Evolutionary conservation across 2,113 vertebrate genomes (phyloP), one percentile per base, ranked within the genome.

Genomic region (Pheucticus melanocephalus): DNA sequence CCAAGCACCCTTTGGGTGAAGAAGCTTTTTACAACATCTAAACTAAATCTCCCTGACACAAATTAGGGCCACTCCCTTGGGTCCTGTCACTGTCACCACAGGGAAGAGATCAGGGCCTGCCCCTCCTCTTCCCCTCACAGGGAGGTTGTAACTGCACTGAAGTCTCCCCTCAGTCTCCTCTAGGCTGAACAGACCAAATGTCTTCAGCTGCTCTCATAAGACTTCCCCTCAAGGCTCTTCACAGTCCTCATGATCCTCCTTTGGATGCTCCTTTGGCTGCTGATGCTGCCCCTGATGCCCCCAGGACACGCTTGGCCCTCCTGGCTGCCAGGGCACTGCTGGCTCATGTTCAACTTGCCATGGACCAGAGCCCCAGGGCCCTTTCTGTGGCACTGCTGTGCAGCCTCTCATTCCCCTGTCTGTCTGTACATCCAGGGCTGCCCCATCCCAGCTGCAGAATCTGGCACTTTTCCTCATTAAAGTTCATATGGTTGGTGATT

Each of bases 201-300:
- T 2, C 19, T 2, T 33, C 37, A 57, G 15, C 25, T 9, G 14
- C 15, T 72, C 21, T 57, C 57, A 21, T 9, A 1, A 0, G 2
- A 9, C 21, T 63, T 61, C 20, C 16, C 2, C 4, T 40, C 21
- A 24, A 48, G 14, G 35, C 4, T 7, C 5, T 33, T 17, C 27
- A 16, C 18, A 21, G 25, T 19, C 33, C 5, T 50, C 18, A 35
- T 27, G 5, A 3, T 1, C 6, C 11, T 80, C 6, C 6, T 50
- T 50, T 42, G 22, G 27, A 35, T 2, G 1, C 14, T 27, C n/a
- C n/a, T n/a, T n/a, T 0, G 0, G 4, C 76, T 88, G 65, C 3
- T 1, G 0, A 42, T 72, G 68, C 31, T 81, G 60, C 50, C 25
- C 76, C 59, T 72, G 50, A 37, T 80, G 59, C 1, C 25, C 59